Conservation (phyloP, 1,140 invertebrate genomes). For the Trichonephila clavata region DNA sequence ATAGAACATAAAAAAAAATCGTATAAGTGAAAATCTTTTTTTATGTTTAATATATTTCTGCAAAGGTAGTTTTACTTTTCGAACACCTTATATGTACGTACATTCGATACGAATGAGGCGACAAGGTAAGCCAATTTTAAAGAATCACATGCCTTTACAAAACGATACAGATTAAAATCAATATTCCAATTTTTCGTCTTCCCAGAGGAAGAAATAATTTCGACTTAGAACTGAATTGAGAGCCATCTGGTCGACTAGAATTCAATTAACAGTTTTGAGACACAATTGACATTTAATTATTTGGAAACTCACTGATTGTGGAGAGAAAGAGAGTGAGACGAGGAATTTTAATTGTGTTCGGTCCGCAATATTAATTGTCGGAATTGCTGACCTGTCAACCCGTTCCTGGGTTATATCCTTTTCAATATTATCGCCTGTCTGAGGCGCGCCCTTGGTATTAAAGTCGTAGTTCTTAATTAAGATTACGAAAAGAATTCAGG, state of each 20-base stretch:
- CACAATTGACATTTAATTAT: constrained; percentile 74
- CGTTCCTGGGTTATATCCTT: constrained; percentile 29
- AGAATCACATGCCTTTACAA: too few relatives aligned
- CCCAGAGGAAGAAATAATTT: background rate
- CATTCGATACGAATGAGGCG: too few relatives aligned
- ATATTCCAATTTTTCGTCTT: constrained; percentile 24
- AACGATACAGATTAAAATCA: constrained; percentile 24
- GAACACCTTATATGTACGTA: too few relatives aligned
- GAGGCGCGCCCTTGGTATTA: constrained; percentile 25
- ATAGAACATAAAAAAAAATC: too few relatives aligned
- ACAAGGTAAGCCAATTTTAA: too few relatives aligned
- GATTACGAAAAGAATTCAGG: constrained; percentile 31
- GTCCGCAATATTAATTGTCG: constrained; percentile 59
- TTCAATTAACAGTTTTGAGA: constrained; percentile 72
- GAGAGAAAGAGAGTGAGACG: background rate
- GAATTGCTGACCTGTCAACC: constrained; percentile 47
- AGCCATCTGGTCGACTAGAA: constrained; percentile 39
- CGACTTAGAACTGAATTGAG: background rate
- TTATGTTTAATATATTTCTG: too few relatives aligned
- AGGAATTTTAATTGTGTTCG: constrained; percentile 67
- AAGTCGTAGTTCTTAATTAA: constrained; percentile 62
- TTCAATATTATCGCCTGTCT: constrained; percentile 36
- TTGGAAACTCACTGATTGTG: constrained; percentile 62
- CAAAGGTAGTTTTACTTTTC: too few relatives aligned
- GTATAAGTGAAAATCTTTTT: too few relatives aligned